Evolutionary conservation across 2,888 invertebrate genomes (phyloP), one percentile per base, ranked within the genome.

Genomic region (Anaspis maculata): DNA sequence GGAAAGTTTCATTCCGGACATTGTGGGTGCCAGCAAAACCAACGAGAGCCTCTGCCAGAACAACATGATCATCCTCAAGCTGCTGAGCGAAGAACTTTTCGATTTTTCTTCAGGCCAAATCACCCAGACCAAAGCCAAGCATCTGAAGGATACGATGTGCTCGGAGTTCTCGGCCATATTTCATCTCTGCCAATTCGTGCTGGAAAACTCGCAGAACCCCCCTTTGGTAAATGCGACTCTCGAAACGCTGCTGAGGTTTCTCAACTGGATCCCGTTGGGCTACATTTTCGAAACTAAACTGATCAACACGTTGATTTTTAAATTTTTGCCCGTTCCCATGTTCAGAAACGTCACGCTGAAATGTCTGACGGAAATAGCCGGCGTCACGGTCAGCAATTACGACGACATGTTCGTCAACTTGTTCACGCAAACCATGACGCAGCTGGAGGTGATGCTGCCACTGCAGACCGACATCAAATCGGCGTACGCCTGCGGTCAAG

Each of bases 201-300:
- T 98, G 72, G 95, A 97, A 60, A 94, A 90, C 67, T 97, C 97
- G 9, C 90, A 94, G 69, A 97, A 96, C 73, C 92, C 95, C 27
- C 86, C 90, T 25, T 73, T 98, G 39, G 95, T 99, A 34, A 90
- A 89, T 55, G 86, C 94, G 3, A 99, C 97, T 1, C 73, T 98
- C 45, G 94, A 97, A 62, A 99, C 98, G 2, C 72, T 98, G 34
- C 71, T 98, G 48, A 77, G 94, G 62, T 98, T 99, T 72, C 74
- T 99, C 24, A 97, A 96, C 63, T 98, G 98, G 98, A 97, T 99
- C 58, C 98, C 98, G n/a, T 74, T 98, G 42, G 98, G 98, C 7
- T 98, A 98, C 66, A 97, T 99, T 62, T 99, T 98, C 72, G 97
- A 99, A 73, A 98, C 98, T 49, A 90, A 94, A 63, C 73, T 98